Percentiles rank a stretch among this genome's conserved stretches.
These are phyloP conservation scores for Alitta virens DNA, from an alignment of 2,888 invertebrate species.

Conservation along the genomic window DNA sequence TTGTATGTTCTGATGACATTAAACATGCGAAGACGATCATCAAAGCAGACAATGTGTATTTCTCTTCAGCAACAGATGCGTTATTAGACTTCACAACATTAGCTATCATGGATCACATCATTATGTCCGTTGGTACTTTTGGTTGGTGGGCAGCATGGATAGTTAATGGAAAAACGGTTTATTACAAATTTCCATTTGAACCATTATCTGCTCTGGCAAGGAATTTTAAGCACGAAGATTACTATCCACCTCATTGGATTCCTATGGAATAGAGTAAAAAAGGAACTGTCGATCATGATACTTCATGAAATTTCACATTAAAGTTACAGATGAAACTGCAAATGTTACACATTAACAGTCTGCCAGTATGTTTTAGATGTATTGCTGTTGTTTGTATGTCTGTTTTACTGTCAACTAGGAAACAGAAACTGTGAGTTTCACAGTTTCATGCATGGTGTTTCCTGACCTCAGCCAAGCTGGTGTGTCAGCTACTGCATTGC, in stretches of 20 bases:
- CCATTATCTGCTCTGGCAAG: constrained; percentile 45
- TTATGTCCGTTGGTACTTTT: constrained; percentile 54
- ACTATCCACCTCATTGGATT: constrained; percentile 52
- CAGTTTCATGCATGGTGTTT: no score
- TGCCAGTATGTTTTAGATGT: no score
- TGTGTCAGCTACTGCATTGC: no score
- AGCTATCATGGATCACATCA: constrained; percentile 46
- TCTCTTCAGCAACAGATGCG: constrained; percentile 34
- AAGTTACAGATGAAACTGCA: no score
- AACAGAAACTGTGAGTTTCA: no score
- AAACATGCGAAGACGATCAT: constrained; percentile 43
- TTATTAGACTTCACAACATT: constrained; percentile 53
- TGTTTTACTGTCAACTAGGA: no score
- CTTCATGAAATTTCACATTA: no score
- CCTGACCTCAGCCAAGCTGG: no score
- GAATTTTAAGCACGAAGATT: constrained; percentile 45
- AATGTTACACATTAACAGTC: no score
- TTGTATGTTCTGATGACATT: constrained; percentile 54
- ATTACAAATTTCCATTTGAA: constrained; percentile 53
- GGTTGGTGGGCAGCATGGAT: constrained; percentile 58
- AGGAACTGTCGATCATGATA: no score
- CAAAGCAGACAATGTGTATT: constrained; percentile 28
- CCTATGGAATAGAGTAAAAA: constrained; percentile 33
- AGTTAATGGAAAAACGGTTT: constrained; percentile 44
- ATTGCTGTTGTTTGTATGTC: no score